Base-by-base conservation (phyloP, 2,113 vertebrate species). In the Trichechus manatus region DNA sequence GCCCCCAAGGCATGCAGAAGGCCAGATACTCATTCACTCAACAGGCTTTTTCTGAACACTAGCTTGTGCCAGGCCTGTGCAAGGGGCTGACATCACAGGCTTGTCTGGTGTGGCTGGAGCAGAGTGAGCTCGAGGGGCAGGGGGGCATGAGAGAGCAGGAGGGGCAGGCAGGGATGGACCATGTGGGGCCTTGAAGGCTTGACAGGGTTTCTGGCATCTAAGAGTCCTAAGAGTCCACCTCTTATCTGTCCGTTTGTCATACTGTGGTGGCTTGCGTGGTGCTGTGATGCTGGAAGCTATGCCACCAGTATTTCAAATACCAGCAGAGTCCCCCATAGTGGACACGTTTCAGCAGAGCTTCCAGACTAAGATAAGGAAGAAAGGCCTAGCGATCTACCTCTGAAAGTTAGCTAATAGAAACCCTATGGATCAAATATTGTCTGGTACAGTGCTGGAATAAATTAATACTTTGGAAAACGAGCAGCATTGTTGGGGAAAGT, bases 61-160 rank as follows among this genome's bases (percentile, higher is more conserved):
- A 0, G 13, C 36, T 81, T 6, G 78, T 20, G 20, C 56, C 68
- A 77, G 29, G 9, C 27, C 33, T 9, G 31, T 39, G 53, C 68
- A 33, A 2, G 61, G 66, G 9, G 22, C 63, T 6, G 14, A 66
- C 27, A 19, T 6, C 36, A 2, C 50, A 39, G 72, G n/a, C 23
- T 27, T 7, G 25, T 5, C 47, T 23, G 5, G 33, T 9, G 53
- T 5, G 9, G 42, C 47, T 6, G 0, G 29, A 50, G 2, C 29
- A 50, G 64, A 36, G 36, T 0, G 0, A 4, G 2, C 4, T 3
- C 17, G 7, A 11, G 11, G 23, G 19, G 36, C 53, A 6, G 68
- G 42, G 33, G 39, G 70, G 14, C 17, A 0, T 5, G 50, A 72
- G 25, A 8, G 3, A 33, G 59, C 39, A 27, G 72, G 9, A 36